phyloP scores from a whole-genome alignment of 2,888 invertebrate species.

The Ischnura elegans region DNA sequence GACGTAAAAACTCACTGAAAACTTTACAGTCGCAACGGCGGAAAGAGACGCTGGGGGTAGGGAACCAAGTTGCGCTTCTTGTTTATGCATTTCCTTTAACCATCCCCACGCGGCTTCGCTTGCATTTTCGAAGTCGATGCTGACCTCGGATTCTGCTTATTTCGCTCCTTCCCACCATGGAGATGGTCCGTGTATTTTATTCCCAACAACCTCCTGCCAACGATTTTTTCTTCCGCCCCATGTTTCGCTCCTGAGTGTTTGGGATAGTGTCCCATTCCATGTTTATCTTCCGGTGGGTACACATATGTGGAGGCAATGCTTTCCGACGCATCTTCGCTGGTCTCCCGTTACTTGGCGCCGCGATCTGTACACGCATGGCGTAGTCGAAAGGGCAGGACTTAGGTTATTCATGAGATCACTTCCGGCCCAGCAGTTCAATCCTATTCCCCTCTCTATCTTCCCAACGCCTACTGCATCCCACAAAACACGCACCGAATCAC shows the following conservation, averaged over 20 bases:
- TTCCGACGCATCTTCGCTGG: not conserved
- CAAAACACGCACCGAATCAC: not conserved
- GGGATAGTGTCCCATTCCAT: not conserved
- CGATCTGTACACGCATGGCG: not conserved
- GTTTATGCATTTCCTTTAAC: not conserved
- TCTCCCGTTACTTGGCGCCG: not conserved
- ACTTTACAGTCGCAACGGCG: not conserved
- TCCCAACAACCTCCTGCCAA: not conserved
- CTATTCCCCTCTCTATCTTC: not conserved
- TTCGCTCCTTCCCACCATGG: not conserved
- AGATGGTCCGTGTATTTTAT: not conserved
- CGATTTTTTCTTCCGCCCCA: not conserved
- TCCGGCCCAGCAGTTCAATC: not conserved
- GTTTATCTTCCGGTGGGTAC: too few species aligned
- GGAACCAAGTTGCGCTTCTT: too few species aligned
- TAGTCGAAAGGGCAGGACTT: not conserved
- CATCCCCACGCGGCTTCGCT: not conserved
- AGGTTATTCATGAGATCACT: constrained; percentile 13
- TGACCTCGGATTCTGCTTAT: not conserved
- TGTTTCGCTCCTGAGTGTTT: too few species aligned
- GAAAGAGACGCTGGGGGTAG: not conserved
- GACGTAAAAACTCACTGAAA: not conserved
- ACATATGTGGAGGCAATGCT: not conserved
- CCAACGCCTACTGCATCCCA: not conserved
- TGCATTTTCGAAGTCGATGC: not conserved